Base-by-base conservation (phyloP, 1,140 invertebrate species). In the Apis laboriosa region DNA sequence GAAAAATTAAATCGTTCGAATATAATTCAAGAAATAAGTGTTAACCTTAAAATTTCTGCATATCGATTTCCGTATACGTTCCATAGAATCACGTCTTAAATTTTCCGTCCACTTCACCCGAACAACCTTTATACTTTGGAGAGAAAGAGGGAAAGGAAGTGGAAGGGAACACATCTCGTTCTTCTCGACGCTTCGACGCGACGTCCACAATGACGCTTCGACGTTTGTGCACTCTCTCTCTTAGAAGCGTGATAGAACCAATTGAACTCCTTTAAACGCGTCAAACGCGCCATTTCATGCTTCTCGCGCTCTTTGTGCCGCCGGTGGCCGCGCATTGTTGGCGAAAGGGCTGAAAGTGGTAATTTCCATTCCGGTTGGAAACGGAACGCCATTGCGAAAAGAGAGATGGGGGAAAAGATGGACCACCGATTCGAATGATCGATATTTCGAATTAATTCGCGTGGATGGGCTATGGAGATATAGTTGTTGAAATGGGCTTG, bases 241-340 rank as follows among this genome's bases (percentile, higher is more conserved):
- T 43, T 51, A 56, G 51, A 15, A 61, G 56, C 34, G 70, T 13
- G 61, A 43, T 51, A 61, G n/a, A 72, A 88, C 84, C 86, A 64
- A 86, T 83, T 77, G 74, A 83, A 73, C 73, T 75, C 67, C 84
- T 88, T 80, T 68, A 83, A 83, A 88, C 72, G 73, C 74, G 55
- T 83, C 86, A 80, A 87, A 83, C 64, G 55, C 64, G 82, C 82
- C 24, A 74, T 82, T 77, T 67, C 77, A 53, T 77, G 68, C 58
- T 58, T n/a, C 43, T 13, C 75, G 63, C 60, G 51, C 63, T 19
- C 80, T 66, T 61, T 77, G 64, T 61, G n/a, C 60, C 17, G 34
- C 15, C 13, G 34, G 19, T 24, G 13, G 61, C 9, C 67, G 15
- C 12, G 67, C 71, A 78, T 85, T 81, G 84, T 86, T 73, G 63